These are phyloP conservation scores for Corythoichthys haematopterus DNA, from an alignment of 2,113 vertebrate species.

Conservation along the genomic window DNA sequence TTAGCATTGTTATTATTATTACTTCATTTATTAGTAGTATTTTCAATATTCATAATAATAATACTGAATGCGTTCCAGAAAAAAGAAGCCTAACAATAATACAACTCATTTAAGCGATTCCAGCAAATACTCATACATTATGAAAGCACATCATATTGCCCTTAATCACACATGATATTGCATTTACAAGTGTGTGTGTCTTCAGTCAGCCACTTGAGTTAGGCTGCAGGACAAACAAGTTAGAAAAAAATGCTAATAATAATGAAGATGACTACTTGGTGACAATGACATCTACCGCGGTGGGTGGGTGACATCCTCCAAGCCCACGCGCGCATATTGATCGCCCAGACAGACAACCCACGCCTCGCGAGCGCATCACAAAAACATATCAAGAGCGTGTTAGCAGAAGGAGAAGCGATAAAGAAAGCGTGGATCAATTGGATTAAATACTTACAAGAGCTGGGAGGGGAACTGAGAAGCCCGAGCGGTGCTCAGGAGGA, in stretches of 20 bases:
- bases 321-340: not conserved
- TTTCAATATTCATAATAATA: not conserved
- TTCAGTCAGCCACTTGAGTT: not conserved
- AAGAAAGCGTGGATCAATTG: not conserved
- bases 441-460: constrained; percentile 80
- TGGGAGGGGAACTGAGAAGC: constrained; percentile 85
- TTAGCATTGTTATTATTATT: not conserved
- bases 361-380: not conserved
- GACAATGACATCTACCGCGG: not conserved
- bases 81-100: not conserved
- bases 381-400: not conserved
- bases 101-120: not conserved
- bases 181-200: not conserved
- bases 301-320: not conserved
- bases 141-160: not conserved
- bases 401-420: not conserved
- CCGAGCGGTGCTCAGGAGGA: constrained; percentile 69
- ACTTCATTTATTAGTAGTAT: not conserved
- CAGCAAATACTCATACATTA: too few relatives aligned
- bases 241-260: not conserved
- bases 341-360: constrained; percentile 3
- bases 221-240: not conserved
- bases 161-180: not conserved
- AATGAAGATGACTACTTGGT: not conserved
- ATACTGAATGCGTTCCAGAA: not conserved